Base-by-base conservation (phyloP, 2,113 vertebrate genomes). In the Salvelinus sp. region DNA sequence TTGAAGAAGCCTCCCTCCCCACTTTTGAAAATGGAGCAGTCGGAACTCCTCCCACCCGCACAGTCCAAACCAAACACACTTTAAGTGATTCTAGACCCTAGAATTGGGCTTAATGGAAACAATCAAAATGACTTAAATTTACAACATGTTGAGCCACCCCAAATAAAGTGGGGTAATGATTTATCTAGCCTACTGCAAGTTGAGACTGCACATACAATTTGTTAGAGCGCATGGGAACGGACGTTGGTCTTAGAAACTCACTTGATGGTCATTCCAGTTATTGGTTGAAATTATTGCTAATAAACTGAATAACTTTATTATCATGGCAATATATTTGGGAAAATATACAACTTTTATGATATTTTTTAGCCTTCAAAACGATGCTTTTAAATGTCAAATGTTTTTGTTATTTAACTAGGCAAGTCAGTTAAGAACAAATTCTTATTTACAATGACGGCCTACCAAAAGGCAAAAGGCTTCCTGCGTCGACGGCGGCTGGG, bases 31-130 rank as follows among this genome's bases (percentile, higher is more conserved):
- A 94, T 94, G 92, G 92, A 95, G 85, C 91, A 76, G 86, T 80
- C 60, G 13, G 85, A 92, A 92, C 96, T 96, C 96, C 96, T 94
- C 96, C 96, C 94, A 91, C 88, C 85, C 72, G 1, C 77, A 84
- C 83, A 67, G 87, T 87, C 88, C 89, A 85, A 78, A 88, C 79
- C 85, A 72, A 84, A 76, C 71, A 85, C 78, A 72, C 69, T 79
- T 80, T 69, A 78, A 76, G 86, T 14, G 83, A 80, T 25, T 76
- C 44, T 71, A 58, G 69, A 85, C 54, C 80, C 76, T 57, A 65
- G 28, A 23, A 69, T 71, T 72, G 73, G 75, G 74, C 77, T 22
- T 74, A 76, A 73, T 82, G 82, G 80, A 86, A 87, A 78, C 88
- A 78, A 84, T 88, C 86, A 81, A 73, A 84, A 13, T 71, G 75